Conservation (phyloP, 1,140 invertebrate species). For the Trichoplusia ni region DNA sequence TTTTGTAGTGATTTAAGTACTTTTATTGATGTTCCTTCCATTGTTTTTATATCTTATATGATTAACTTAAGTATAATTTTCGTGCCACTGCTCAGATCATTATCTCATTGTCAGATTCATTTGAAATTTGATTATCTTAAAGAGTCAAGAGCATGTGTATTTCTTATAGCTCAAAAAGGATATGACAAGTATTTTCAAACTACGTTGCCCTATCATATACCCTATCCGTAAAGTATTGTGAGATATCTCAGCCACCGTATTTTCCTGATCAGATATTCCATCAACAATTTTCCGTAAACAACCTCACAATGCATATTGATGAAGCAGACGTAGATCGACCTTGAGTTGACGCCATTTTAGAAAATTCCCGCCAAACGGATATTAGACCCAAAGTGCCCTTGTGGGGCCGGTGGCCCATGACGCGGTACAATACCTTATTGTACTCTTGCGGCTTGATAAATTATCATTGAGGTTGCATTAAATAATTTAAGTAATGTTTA, state of each 20-base stretch:
- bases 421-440: neutral
- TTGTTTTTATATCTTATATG: no score
- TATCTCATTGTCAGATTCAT: no score
- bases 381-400: slow-evolving; percentile 16
- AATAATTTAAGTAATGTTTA: neutral
- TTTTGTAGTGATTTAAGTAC: no score
- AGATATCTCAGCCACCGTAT: neutral
- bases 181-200: no score
- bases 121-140: no score
- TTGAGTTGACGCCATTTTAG: neutral
- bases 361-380: slow-evolving; percentile 11
- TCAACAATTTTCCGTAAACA: neutral
- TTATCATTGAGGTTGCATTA: neutral
- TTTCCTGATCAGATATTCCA: neutral
- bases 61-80: no score
- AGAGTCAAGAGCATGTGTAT: no score
- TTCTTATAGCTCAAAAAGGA: no score
- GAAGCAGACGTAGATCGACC: neutral
- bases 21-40: no score
- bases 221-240: neutral
- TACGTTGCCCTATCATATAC: no score
- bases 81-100: no score
- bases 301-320: neutral
- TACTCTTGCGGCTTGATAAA: neutral
- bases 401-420: neutral